A percentile compares a stretch with the other conserved stretches of the same genome.
phyloP scores from a whole-genome alignment of 2,888 invertebrate genomes.

The Scrobipalpa costella region DNA sequence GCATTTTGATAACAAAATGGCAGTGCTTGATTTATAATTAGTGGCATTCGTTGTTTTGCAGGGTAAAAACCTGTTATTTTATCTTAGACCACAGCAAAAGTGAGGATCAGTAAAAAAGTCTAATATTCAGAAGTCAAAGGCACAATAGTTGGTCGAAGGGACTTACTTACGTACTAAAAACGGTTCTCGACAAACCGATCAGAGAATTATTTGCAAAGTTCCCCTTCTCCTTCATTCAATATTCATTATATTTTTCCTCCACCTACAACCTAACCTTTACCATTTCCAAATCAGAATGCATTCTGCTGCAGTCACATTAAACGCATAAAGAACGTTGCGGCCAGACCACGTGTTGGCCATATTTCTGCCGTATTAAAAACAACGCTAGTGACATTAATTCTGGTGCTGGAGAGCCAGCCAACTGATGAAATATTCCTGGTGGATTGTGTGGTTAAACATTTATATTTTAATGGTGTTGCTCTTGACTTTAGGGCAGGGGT shows the following conservation, averaged over 20 bases:
- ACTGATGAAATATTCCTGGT: conserved; percentile 38
- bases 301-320: conserved; percentile 27
- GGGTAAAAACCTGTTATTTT: no score
- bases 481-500: no score
- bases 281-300: conserved; percentile 20
- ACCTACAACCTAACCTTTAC: not conserved
- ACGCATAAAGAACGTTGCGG: conserved; percentile 26
- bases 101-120: no score
- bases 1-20: conserved; percentile 8
- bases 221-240: no score
- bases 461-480: not conserved
- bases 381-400: conserved; percentile 31
- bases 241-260: conserved; percentile 12
- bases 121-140: no score
- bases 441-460: conserved; percentile 32
- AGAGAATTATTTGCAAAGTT: no score
- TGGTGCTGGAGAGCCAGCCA: conserved; percentile 32
- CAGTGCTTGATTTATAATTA: conserved; percentile 8
- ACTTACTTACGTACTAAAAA: no score
- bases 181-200: no score
- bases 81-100: no score
- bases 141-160: no score
- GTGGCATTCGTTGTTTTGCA: not conserved
- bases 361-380: conserved; percentile 40
- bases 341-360: conserved; percentile 36